Base-by-base conservation (phyloP, 2,113 vertebrate species). In the Forbesichthys papilliferus region DNA sequence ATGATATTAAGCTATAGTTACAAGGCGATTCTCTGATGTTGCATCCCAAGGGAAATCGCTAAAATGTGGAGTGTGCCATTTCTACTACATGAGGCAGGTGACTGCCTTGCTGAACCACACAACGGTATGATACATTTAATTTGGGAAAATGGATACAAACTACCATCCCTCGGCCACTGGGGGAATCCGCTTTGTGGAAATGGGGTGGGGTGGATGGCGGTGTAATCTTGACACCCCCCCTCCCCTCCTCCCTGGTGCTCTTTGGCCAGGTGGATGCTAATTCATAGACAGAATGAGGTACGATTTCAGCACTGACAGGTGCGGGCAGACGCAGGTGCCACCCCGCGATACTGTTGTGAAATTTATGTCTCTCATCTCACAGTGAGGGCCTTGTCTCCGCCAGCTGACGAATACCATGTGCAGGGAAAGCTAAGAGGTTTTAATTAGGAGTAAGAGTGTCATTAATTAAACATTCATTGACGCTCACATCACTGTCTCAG, bases 391-490 rank as follows among this genome's bases (percentile, higher is more conserved):
- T 80, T 79, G 87, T 87, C 77, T 91, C 85, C 90, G 94, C 86
- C 96, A 97, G 93, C 94, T 97, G 95, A 86, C 90, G 80, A 90
- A 92, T 42, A 88, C 93, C 94, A 93, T 94, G 94, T 94, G 93
- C 90, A 90, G 80, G 90, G 94, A 94, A 95, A 96, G 93, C 91
- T 95, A 94, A 95, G 94, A 94, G 94, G 93, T 96, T 96, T 97
- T 96, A 98, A 97, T 99, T 98, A 97, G 93, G 93, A 93, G 89
- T 94, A 90, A 94, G 91, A 94, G 89, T 78, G 90, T 79, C 92
- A 94, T 95, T 96, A 95, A 96, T 98, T 95, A 96, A 88, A 71
- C 77, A 76, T 87, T 84, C 77, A 62, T 85, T 86, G 90, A 78
- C 75, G 74, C 73, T 91, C 76, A 54, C 90, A 87, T 86, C 85